Conservation (phyloP, 2,113 vertebrate species). For the Trichomycterus rosablanca region DNA sequence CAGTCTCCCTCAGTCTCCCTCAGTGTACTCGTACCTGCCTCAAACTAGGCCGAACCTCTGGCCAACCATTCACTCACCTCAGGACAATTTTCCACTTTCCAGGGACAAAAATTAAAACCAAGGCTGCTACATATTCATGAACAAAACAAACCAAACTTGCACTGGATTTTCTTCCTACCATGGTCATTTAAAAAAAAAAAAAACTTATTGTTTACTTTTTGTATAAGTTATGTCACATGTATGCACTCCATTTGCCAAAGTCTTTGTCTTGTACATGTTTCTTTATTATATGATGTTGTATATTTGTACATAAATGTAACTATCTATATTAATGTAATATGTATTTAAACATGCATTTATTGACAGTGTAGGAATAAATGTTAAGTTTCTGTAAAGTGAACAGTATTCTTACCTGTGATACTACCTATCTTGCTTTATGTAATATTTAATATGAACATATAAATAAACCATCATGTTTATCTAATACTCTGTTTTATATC, state of each 20-base stretch:
- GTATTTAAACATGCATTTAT: slow-evolving; percentile 69
- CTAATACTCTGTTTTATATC: slow-evolving; percentile 2
- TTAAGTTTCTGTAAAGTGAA: slow-evolving; percentile 60
- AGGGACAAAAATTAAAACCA: slow-evolving; percentile 45
- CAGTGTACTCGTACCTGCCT: slow-evolving; percentile 60
- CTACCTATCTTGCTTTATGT: slow-evolving; percentile 66
- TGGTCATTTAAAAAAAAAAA: slow-evolving; percentile 50
- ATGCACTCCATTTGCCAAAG: slow-evolving; percentile 73
- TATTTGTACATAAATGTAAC: slow-evolving; percentile 67
- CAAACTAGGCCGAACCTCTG: slow-evolving; percentile 50
- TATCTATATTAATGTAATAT: slow-evolving; percentile 69
- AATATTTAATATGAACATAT: slow-evolving; percentile 65
- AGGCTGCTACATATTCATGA: slow-evolving; percentile 64
- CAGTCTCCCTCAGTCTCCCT: slow-evolving; percentile 54
- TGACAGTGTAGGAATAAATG: slow-evolving; percentile 60
- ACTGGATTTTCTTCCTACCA: slow-evolving; percentile 64
- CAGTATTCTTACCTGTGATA: slow-evolving; percentile 73
- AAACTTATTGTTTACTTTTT: slow-evolving; percentile 60
- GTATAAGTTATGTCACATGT: slow-evolving; percentile 60
- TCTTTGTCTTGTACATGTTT: slow-evolving; percentile 57
- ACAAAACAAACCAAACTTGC: slow-evolving; percentile 63
- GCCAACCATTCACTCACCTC: slow-evolving; percentile 45
- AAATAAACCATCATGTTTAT: slow-evolving; percentile 31
- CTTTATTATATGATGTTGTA: slow-evolving; percentile 55
- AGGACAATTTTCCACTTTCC: slow-evolving; percentile 61